These are phyloP conservation scores for Ornithoptera alexandrae DNA, from an alignment of 2,888 invertebrate genomes.

Conservation along the genomic window DNA sequence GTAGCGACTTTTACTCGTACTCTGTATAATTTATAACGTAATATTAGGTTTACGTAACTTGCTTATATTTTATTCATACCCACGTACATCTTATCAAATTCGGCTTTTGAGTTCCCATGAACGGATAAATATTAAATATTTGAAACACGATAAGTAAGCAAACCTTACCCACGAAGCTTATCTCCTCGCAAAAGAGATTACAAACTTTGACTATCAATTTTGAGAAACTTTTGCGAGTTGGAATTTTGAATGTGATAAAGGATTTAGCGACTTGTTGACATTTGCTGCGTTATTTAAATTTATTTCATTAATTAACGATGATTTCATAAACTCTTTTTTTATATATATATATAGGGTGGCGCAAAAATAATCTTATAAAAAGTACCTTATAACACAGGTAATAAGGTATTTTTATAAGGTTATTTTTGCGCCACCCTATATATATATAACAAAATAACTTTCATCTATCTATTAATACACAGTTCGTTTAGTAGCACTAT, in stretches of 20 bases:
- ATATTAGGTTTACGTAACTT: conserved; percentile 30
- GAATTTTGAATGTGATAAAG: conserved; percentile 48
- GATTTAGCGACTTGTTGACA: conserved; percentile 40
- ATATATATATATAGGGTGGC: too few relatives aligned
- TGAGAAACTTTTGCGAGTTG: conserved; percentile 50
- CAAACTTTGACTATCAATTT: conserved; percentile 56
- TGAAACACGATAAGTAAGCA: conserved; percentile 49
- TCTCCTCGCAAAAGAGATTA: conserved; percentile 55
- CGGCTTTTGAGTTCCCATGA: conserved; percentile 38
- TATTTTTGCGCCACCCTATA: too few relatives aligned
- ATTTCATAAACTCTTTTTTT: background rate
- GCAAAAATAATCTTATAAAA: too few relatives aligned
- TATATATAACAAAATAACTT: background rate
- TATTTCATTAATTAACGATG: conserved; percentile 15
- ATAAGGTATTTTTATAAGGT: too few relatives aligned
- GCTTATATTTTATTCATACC: conserved; percentile 30
- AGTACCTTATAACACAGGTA: too few relatives aligned
- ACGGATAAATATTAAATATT: conserved; percentile 50
- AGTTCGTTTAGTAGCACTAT: background rate
- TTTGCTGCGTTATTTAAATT: conserved; percentile 31
- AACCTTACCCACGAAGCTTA: conserved; percentile 53
- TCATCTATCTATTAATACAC: background rate
- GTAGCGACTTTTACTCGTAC: conserved; percentile 21
- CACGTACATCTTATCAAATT: conserved; percentile 35
- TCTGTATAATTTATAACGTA: conserved; percentile 25